These are phyloP conservation scores for Sesia apiformis DNA, from an alignment of 2,888 invertebrate genomes.

Conservation along the genomic window DNA sequence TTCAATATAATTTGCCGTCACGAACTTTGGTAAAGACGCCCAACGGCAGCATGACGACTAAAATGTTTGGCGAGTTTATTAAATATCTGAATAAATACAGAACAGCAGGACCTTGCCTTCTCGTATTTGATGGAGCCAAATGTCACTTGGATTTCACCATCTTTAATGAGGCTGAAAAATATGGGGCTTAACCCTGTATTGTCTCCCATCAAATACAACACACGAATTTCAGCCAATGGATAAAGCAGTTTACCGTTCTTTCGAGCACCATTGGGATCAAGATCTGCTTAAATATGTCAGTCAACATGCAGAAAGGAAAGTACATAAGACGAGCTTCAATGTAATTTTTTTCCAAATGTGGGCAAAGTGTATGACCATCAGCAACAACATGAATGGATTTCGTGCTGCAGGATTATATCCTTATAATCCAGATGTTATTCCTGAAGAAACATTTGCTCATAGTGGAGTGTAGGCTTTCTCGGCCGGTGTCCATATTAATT, in stretches of 20 bases:
- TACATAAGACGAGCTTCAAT: slow-evolving; percentile 10
- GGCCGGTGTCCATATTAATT: too few species aligned
- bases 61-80: slow-evolving; percentile 12
- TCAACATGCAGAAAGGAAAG: slow-evolving; percentile 7
- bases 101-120: too few species aligned
- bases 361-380: neutral
- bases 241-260: slow-evolving; percentile 13
- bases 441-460: too few species aligned
- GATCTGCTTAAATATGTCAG: slow-evolving; percentile 9
- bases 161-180: slow-evolving; percentile 12
- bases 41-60: slow-evolving; percentile 12
- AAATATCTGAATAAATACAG: slow-evolving; percentile 12
- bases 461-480: too few species aligned
- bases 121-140: too few species aligned
- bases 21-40: slow-evolving; percentile 9
- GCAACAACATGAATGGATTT: neutral
- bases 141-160: too few species aligned
- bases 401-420: neutral
- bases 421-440: neutral
- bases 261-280: slow-evolving; percentile 13
- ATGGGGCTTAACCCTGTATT: slow-evolving; percentile 12
- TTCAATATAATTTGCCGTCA: slow-evolving; percentile 9
- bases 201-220: slow-evolving; percentile 10
- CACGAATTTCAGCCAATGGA: slow-evolving; percentile 16
- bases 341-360: neutral